Base-by-base conservation (phyloP, 2,113 vertebrate genomes). In the Paracanthobrama guichenoti region DNA sequence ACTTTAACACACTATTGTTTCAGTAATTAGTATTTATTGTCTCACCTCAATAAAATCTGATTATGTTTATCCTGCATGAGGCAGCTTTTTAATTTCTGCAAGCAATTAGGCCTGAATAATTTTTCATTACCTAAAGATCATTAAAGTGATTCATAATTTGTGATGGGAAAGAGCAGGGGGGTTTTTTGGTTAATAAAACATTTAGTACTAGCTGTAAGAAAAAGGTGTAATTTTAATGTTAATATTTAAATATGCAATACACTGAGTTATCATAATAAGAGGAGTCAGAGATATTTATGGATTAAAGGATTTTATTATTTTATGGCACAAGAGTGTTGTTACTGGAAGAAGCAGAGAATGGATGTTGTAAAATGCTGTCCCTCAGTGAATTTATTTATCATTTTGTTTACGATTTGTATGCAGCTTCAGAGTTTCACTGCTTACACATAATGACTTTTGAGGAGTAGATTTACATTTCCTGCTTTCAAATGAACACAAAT, bases 91-190 rank as follows among this genome's bases (percentile, higher is more conserved):
- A 74, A 84, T 71, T 85, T 85, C 72, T 46, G 57, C 60, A 85
- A 28, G 79, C 79, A 88, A 89, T 88, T 86, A 84, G 85, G 28
- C 78, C 44, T 64, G 31, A 90, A 88, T 85, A 79, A 86, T 90
- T 86, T 77, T 87, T 4, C 87, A 86, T 88, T 85, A 85, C 78
- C 74, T 31, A 71, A 18, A 62, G 57, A 79, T 79, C 11, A 62
- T 59, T 53, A 59, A 24, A 57, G 74, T 59, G 53, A 26, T 48
- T 16, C 16, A 7, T 76, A 55, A 55, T 76, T 76, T 31, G 48
- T 13, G 6, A 14, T 39, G 59, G 55, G 39, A 79, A 62, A 14
- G 3, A 44, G 76, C 55, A 8, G 28, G 6, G 9, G 28, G 6
- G 9, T 59, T 39, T 24, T 22, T 26, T 26, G n/a, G 76, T 26